Percentiles rank a stretch among this genome's conserved stretches.
These are phyloP conservation scores for Drosophila borborema DNA, from an alignment of 2,888 invertebrate genomes.

Conservation along the genomic window DNA sequence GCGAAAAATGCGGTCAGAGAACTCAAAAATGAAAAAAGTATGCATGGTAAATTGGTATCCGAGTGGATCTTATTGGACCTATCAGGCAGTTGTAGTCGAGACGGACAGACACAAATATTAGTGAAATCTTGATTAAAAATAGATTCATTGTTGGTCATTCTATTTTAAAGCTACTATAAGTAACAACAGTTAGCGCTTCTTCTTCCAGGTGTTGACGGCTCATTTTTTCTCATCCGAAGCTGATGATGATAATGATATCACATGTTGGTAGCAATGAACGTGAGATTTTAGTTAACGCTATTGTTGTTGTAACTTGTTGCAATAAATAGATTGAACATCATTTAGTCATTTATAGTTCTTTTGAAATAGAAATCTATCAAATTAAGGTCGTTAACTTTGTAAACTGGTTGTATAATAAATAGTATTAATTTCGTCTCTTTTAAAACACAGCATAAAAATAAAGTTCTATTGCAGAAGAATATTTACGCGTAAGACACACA, in stretches of 20 bases:
- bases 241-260: slow-evolving; percentile 26
- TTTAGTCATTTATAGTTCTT: not conserved
- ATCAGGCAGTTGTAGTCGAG: slow-evolving; percentile 21
- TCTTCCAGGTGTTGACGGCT: slow-evolving; percentile 45
- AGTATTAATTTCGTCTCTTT: not conserved
- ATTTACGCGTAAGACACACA: not conserved
- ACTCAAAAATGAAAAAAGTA: not conserved
- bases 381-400: too few relatives aligned
- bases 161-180: slow-evolving; percentile 35
- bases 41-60: not conserved
- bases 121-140: slow-evolving; percentile 48
- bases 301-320: not conserved
- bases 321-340: not conserved
- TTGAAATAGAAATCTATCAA: not conserved
- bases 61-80: slow-evolving; percentile 11
- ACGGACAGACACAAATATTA: slow-evolving; percentile 52
- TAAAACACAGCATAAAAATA: not conserved
- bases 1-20: slow-evolving; percentile 11
- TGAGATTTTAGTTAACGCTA: slow-evolving; percentile 43
- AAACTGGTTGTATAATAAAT: not conserved
- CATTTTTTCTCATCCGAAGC: slow-evolving; percentile 8
- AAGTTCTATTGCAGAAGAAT: slow-evolving; percentile 8
- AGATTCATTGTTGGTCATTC: slow-evolving; percentile 29
- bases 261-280: slow-evolving; percentile 39
- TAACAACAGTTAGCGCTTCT: slow-evolving; percentile 35